phyloP scores from a whole-genome alignment of 2,113 vertebrate species.

The Hemibagrus wyckioides region DNA sequence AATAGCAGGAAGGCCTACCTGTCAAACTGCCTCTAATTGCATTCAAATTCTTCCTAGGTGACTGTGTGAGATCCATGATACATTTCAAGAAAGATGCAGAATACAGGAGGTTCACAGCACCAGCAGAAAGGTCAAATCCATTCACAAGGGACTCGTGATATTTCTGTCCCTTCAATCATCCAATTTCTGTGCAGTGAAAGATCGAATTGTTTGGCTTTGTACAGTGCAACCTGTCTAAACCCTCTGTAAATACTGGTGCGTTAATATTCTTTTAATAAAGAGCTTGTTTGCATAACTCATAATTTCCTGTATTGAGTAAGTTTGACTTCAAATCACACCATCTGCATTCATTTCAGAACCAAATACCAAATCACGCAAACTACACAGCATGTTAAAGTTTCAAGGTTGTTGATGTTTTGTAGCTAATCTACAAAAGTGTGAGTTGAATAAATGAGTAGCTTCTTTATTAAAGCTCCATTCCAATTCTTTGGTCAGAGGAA shows the following conservation, averaged over 20 bases:
- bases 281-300: too few relatives aligned
- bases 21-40: slow-evolving; percentile 26
- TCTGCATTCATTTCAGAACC: neutral
- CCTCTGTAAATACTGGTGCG: too few relatives aligned
- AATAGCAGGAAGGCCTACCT: slow-evolving; percentile 12
- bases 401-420: too few relatives aligned
- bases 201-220: slow-evolving; percentile 40
- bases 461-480: too few relatives aligned
- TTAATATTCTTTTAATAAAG: too few relatives aligned
- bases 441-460: too few relatives aligned
- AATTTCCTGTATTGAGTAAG: too few relatives aligned
- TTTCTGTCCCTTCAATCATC: slow-evolving; percentile 41
- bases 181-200: slow-evolving; percentile 14
- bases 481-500: too few relatives aligned
- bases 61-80: slow-evolving; percentile 22
- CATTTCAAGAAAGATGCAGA: slow-evolving; percentile 14
- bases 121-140: slow-evolving; percentile 33
- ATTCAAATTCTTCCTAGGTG: neutral
- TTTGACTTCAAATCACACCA: neutral
- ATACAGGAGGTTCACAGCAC: slow-evolving; percentile 2
- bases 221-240: slow-evolving; percentile 32
- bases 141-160: slow-evolving; percentile 26
- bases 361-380: neutral
- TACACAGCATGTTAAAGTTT: too few relatives aligned
- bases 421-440: too few relatives aligned